phyloP scores from a whole-genome alignment of 2,888 invertebrate species.

The Eupithecia tripunctaria region DNA sequence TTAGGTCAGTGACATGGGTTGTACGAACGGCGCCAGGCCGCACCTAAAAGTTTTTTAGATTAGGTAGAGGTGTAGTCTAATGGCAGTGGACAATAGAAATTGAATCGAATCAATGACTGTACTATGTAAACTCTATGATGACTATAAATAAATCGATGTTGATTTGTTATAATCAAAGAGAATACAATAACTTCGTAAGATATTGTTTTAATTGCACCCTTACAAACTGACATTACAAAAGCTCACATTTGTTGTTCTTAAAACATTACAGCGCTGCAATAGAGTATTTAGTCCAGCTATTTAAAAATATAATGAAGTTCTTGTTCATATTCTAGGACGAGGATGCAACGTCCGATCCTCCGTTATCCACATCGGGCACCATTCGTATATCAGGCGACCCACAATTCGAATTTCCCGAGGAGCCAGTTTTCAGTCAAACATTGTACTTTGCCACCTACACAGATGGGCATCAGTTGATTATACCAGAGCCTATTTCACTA shows the following conservation, averaged over 20 bases:
- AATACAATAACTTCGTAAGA: too few species aligned
- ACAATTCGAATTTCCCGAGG: constrained; percentile 71
- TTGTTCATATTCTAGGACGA: constrained; percentile 60
- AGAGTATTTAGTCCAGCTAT: neutral
- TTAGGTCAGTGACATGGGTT: too few species aligned
- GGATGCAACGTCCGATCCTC: constrained; percentile 64
- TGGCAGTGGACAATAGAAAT: too few species aligned
- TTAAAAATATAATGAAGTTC: neutral
- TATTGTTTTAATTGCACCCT: too few species aligned
- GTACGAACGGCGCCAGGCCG: too few species aligned
- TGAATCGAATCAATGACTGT: too few species aligned
- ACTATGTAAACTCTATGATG: too few species aligned
- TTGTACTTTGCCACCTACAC: constrained; percentile 76
- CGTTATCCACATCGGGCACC: constrained; percentile 55
- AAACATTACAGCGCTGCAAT: neutral
- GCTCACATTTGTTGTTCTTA: neutral
- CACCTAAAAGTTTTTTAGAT: too few species aligned
- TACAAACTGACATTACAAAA: neutral
- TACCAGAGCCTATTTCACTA: constrained; percentile 61
- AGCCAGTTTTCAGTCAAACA: constrained; percentile 72
- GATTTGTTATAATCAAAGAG: too few species aligned
- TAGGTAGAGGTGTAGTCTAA: too few species aligned
- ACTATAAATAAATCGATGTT: too few species aligned
- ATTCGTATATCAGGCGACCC: constrained; percentile 67
- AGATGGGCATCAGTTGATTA: constrained; percentile 52